These are phyloP conservation scores for Nomada hirtipes DNA, from an alignment of 2,888 invertebrate genomes.

Conservation along the genomic window DNA sequence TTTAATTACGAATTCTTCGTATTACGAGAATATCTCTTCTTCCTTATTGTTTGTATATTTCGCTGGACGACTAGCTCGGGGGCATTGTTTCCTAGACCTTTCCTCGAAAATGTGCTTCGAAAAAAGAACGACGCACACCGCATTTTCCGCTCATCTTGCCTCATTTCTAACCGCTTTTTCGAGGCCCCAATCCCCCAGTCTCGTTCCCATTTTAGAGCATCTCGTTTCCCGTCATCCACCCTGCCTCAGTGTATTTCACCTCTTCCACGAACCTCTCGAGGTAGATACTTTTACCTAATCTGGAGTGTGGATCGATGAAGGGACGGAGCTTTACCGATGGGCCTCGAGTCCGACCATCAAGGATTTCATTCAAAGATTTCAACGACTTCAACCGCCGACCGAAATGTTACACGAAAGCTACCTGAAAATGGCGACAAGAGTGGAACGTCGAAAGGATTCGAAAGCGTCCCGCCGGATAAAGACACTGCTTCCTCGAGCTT, in stretches of 20 bases:
- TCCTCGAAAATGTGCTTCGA: neutral
- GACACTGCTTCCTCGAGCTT: constrained; percentile 32
- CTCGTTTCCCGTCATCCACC: constrained; percentile 59
- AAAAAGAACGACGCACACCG: constrained; percentile 13
- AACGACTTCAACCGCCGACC: constrained; percentile 27
- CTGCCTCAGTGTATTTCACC: constrained; percentile 33
- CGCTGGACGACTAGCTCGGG: neutral
- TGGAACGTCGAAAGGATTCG: constrained; percentile 42
- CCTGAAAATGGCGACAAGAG: constrained; percentile 43
- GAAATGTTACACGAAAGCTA: constrained; percentile 19
- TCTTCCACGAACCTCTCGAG: constrained; percentile 42
- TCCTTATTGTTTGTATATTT: neutral
- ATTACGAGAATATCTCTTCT: too few relatives aligned
- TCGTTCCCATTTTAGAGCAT: constrained; percentile 61
- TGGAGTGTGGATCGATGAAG: constrained; percentile 62
- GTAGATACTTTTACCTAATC: constrained; percentile 56
- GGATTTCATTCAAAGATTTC: constrained; percentile 68
- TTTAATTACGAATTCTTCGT: neutral
- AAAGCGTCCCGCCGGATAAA: constrained; percentile 30
- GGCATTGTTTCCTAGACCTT: constrained; percentile 10
- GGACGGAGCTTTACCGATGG: constrained; percentile 40
- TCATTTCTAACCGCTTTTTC: constrained; percentile 47
- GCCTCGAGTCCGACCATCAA: constrained; percentile 44
- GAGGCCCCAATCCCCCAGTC: constrained; percentile 55
- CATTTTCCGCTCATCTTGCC: constrained; percentile 38